These are phyloP conservation scores for Podargus strigoides DNA, from an alignment of 2,797 vertebrate genomes.

Conservation along the genomic window DNA sequence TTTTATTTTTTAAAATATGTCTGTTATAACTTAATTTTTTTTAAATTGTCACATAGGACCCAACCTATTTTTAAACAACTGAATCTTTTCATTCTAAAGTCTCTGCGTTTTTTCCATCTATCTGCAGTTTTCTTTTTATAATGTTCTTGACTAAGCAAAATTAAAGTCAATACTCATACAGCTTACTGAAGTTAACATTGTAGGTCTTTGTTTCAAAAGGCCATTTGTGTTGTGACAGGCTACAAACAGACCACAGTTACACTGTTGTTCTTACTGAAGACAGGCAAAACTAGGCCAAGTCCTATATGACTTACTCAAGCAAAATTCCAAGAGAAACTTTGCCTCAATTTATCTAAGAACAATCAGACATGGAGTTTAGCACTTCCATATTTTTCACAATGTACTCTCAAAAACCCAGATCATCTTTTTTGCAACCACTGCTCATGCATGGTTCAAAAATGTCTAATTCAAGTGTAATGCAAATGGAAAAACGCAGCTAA, in stretches of 20 bases:
- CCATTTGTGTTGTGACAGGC: neutral
- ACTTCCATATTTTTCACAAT: neutral
- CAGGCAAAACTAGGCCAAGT: neutral
- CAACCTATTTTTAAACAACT: conserved; percentile 56
- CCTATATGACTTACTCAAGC: neutral
- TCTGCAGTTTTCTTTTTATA: conserved; percentile 3
- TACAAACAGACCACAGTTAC: neutral
- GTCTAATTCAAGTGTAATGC: neutral
- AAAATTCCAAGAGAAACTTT: conserved; percentile 5
- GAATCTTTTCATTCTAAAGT: conserved; percentile 45
- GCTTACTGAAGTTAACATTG: neutral
- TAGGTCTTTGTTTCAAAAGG: neutral
- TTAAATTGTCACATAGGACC: conserved; percentile 20
- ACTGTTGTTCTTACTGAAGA: neutral
- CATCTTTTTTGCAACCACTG: neutral
- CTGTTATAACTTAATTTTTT: conserved; percentile 9
- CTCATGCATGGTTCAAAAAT: neutral
- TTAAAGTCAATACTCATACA: neutral
- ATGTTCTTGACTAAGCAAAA: conserved; percentile 22
- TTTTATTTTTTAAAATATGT: neutral
- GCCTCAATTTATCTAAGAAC: neutral
- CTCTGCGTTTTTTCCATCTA: conserved; percentile 26
- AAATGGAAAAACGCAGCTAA: neutral
- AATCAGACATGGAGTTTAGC: neutral
- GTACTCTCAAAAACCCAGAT: neutral